Percentiles rank a stretch among this genome's conserved stretches.
These are phyloP conservation scores for Hyperoplus immaculatus DNA, from an alignment of 2,797 vertebrate species.

Conservation along the genomic window DNA sequence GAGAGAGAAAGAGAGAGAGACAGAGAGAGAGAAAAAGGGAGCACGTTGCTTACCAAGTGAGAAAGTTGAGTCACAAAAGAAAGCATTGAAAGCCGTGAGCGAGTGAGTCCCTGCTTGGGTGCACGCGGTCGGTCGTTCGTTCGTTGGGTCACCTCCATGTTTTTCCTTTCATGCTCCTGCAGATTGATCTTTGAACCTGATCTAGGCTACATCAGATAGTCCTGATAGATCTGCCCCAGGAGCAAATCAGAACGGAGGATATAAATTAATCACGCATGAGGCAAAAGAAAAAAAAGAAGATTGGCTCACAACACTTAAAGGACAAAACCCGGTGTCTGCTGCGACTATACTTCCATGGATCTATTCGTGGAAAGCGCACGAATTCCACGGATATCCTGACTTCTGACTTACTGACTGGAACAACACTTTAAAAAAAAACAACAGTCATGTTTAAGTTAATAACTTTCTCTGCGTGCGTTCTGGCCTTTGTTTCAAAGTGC, in stretches of 20 bases:
- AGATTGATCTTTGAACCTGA: conserved; percentile 74
- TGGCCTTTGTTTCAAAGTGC: not conserved
- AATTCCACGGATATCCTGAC: conserved; percentile 6
- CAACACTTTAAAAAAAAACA: not conserved
- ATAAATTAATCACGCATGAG: not conserved
- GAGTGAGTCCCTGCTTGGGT: not conserved
- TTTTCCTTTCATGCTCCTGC: conserved; percentile 7
- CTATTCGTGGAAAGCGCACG: not conserved
- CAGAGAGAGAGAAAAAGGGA: not conserved
- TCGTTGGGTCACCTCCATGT: conserved; percentile 49
- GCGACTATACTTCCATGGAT: conserved; percentile 17
- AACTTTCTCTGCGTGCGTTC: conserved; percentile 12
- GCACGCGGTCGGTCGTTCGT: conserved; percentile 18
- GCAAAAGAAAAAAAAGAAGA: not conserved
- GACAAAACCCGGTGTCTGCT: not conserved
- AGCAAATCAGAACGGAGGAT: not conserved
- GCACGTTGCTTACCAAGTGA: conserved; percentile 44
- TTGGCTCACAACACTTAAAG: not conserved
- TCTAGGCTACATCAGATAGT: conserved; percentile 11
- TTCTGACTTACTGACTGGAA: not conserved
- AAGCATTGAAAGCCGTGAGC: conserved; percentile 27
- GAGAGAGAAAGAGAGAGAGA: no score
- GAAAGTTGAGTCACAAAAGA: conserved; percentile 45
- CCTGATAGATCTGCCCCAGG: conserved; percentile 1
- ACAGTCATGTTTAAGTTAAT: conserved; percentile 33